phyloP scores from a whole-genome alignment of 2,797 vertebrate genomes.

The Argentina silus region DNA sequence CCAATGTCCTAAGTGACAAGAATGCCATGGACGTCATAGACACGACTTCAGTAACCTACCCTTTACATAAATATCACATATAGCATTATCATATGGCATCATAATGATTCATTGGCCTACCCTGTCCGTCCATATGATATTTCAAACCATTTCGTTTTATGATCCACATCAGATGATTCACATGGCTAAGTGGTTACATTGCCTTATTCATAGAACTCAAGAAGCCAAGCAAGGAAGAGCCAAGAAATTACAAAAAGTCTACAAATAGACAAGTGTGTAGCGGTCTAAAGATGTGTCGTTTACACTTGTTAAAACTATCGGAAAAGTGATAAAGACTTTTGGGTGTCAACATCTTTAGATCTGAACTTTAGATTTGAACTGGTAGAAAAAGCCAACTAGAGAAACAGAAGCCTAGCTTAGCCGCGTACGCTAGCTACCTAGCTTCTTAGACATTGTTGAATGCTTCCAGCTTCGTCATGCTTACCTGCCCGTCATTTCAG shows the following conservation, averaged over 20 bases:
- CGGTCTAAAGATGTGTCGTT: not conserved
- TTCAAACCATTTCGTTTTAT: not conserved
- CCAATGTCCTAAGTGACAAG: no score
- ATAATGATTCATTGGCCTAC: not conserved
- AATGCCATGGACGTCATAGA: no score
- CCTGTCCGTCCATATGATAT: not conserved
- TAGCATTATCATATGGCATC: not conserved
- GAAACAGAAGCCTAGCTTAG: not conserved
- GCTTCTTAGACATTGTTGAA: not conserved
- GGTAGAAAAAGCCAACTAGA: not conserved
- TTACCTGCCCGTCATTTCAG: slow-evolving; percentile 81
- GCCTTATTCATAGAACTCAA: not conserved
- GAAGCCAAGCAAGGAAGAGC: not conserved
- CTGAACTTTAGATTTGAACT: not conserved
- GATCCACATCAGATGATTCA: slow-evolving; percentile 3
- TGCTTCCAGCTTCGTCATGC: not conserved
- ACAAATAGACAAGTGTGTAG: slow-evolving; percentile 1
- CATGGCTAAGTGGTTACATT: not conserved
- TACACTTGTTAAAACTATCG: not conserved
- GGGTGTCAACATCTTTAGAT: not conserved
- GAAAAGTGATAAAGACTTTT: not conserved
- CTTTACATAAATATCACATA: not conserved
- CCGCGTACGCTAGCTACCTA: not conserved
- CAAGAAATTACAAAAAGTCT: slow-evolving; percentile 3
- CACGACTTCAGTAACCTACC: no score